A percentile compares a stretch with the other conserved stretches of the same genome.
phyloP scores from a whole-genome alignment of 2,113 vertebrate species.

The Vulpes ferrilata region DNA sequence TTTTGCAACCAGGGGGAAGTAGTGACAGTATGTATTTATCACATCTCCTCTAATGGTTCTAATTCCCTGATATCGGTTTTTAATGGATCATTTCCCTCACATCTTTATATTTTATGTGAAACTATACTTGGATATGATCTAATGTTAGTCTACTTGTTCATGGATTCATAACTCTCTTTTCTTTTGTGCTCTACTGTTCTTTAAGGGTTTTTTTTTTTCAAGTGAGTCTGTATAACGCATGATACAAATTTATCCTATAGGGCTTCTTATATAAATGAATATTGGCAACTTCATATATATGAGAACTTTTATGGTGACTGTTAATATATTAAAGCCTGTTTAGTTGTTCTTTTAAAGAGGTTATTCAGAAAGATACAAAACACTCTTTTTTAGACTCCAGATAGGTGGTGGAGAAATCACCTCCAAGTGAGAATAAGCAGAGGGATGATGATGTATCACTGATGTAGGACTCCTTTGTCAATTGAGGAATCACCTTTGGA shows the following conservation, averaged over 20 bases:
- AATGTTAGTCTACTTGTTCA: background rate
- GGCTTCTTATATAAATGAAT: background rate
- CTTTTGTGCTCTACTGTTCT: background rate
- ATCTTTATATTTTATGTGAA: conserved; percentile 41
- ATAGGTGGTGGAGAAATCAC: background rate
- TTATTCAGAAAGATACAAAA: background rate
- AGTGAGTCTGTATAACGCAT: background rate
- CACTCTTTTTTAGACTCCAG: background rate
- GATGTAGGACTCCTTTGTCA: background rate
- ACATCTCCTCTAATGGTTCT: background rate
- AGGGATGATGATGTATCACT: background rate
- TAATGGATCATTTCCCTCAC: conserved; percentile 30
- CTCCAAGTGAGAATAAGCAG: background rate
- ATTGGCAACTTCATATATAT: background rate
- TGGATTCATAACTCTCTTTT: background rate
- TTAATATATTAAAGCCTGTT: background rate
- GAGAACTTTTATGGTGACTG: background rate
- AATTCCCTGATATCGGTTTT: background rate
- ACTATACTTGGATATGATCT: background rate
- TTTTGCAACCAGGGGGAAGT: background rate
- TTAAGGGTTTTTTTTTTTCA: background rate
- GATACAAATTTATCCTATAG: background rate
- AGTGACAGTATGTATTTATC: conserved; percentile 33
- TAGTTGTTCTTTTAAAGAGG: background rate
- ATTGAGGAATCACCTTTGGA: background rate